Evolutionary conservation across 2,888 invertebrate genomes (phyloP).

Genomic region (Lepetodrilus schrolli): DNA sequence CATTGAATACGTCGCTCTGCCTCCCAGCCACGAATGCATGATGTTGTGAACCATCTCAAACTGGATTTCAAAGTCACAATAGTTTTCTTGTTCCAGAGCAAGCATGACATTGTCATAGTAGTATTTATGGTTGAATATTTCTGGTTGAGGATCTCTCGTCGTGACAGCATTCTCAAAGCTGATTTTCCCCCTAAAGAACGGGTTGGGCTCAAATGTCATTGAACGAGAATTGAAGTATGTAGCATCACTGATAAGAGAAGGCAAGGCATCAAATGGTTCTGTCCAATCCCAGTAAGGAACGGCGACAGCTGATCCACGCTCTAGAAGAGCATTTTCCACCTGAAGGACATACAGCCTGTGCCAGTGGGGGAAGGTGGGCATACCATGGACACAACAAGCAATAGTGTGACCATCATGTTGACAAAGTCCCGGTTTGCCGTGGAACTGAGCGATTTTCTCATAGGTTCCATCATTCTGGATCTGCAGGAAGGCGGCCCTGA

Average conservation of each 20-base stretch:
- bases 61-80: conserved; percentile 37
- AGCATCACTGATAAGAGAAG: conserved; percentile 37
- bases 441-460: conserved; percentile 44
- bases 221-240: conserved; percentile 45
- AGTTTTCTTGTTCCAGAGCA: conserved; percentile 36
- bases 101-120: conserved; percentile 32
- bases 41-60: conserved; percentile 40
- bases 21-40: conserved; percentile 42
- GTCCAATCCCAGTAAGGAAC: conserved; percentile 50
- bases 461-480: conserved; percentile 41
- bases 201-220: conserved; percentile 36
- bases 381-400: conserved; percentile 46
- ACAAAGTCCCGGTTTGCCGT: conserved; percentile 46
- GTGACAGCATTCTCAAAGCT: conserved; percentile 27
- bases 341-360: conserved; percentile 39
- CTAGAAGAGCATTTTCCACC: conserved; percentile 44
- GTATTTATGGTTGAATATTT: conserved; percentile 31
- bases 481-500: conserved; percentile 42
- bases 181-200: conserved; percentile 40
- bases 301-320: conserved; percentile 42
- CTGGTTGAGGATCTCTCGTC: conserved; percentile 33
- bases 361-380: conserved; percentile 47
- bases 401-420: conserved; percentile 15
- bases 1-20: conserved; percentile 37
- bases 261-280: conserved; percentile 32